These are phyloP conservation scores for Myzus persicae DNA, from an alignment of 1,140 invertebrate genomes.

Conservation along the genomic window DNA sequence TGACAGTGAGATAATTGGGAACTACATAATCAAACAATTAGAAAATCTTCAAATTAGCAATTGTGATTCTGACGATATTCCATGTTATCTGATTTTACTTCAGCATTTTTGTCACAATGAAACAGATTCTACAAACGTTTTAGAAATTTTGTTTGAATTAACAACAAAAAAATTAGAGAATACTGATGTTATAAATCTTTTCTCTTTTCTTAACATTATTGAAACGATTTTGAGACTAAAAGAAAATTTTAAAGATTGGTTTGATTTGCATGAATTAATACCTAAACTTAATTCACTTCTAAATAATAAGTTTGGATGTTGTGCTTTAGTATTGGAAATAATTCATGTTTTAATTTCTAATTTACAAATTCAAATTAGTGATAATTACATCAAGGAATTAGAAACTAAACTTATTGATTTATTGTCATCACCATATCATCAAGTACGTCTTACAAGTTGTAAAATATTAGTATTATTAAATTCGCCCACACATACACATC, in stretches of 20 bases:
- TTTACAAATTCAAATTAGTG: slow-evolving; percentile 17
- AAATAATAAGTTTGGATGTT: slow-evolving; percentile 50
- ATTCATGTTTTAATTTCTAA: slow-evolving; percentile 28
- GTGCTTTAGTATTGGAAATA: slow-evolving; percentile 43
- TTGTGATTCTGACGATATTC: slow-evolving; percentile 24
- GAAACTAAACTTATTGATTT: slow-evolving; percentile 46
- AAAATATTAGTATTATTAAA: slow-evolving; percentile 41
- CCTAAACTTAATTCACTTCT: slow-evolving; percentile 26
- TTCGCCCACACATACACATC: background rate
- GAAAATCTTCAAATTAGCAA: slow-evolving; percentile 9
- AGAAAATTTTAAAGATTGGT: slow-evolving; percentile 36
- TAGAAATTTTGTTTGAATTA: slow-evolving; percentile 2
- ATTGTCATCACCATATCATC: slow-evolving; percentile 47
- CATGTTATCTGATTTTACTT: slow-evolving; percentile 47
- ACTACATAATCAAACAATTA: slow-evolving; percentile 11
- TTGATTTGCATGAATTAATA: background rate
- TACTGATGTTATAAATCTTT: slow-evolving; percentile 35
- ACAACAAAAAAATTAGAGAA: slow-evolving; percentile 18
- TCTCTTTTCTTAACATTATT: slow-evolving; percentile 33
- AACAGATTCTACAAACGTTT: background rate
- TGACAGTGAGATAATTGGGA: slow-evolving; percentile 28
- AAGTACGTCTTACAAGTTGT: slow-evolving; percentile 40
- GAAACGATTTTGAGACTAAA: slow-evolving; percentile 40
- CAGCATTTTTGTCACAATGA: slow-evolving; percentile 55
- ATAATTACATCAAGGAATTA: slow-evolving; percentile 35